Evolutionary conservation across 2,797 vertebrate genomes (phyloP), one percentile per base, ranked within the genome.

Genomic region (Sebastes baramenuke): DNA sequence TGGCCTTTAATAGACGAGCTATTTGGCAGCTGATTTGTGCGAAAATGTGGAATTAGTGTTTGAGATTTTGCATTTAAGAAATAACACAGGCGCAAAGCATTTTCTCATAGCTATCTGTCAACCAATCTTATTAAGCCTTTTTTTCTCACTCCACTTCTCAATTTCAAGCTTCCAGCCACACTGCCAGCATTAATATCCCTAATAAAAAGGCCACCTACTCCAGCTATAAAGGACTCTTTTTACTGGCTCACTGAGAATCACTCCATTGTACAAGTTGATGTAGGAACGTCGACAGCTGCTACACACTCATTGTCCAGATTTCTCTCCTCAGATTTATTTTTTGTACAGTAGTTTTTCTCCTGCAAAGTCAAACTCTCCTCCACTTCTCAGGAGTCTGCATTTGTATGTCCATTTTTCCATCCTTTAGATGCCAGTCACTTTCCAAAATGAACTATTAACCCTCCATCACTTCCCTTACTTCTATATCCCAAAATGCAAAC

Each of bases 11-110:
- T 67, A 25, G 65, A 78, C 4, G 14, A n/a, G n/a, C 25, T 14
- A 9, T 32, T 76, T 82, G 64, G 64, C 72, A 79, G 70, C 30
- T 24, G 64, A 49, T 49, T 49, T 55, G 30, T 85, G 67, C 67
- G 54, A 75, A 86, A 75, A 64, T 60, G 61, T 64, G 38, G 62
- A 75, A 38, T 32, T 25, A 27, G 27, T 30, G 30, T 59, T 54
- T 8, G 49, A n/a, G 25, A 59, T 49, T 32, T 30, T 34, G 49
- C 38, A 77, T 64, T 22, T 65, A 8, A 58, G 29, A 66, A 16
- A 42, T 18, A 59, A 59, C 13, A 34, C 29, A 22, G n/a, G 10
- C 36, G 3, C 52, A 20, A 58, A 67, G 24, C 34, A n/a, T 42
- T 32, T 11, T 55, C 30, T 62, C 42, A 49, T 1, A 42, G 22